Evolutionary conservation across 37 sponge, comb jelly and placozoan species (phyloP).

Genomic region (Lycopodina hypogea): DNA sequence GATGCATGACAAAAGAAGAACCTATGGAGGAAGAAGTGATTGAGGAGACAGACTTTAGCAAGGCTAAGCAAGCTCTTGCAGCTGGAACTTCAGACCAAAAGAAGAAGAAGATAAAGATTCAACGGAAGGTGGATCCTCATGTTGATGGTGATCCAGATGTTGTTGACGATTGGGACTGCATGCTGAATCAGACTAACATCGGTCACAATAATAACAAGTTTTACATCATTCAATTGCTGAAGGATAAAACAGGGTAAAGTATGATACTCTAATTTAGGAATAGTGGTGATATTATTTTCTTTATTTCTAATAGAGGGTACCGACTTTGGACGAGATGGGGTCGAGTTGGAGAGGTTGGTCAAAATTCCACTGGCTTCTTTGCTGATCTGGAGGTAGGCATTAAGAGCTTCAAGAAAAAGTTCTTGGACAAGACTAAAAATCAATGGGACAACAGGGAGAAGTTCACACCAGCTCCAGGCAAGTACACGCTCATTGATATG

Average conservation of each 20-base stretch:
- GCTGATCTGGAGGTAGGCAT: constrained; percentile 14
- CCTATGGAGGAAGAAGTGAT: constrained; percentile 1
- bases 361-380: constrained; percentile 56
- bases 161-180: constrained; percentile 82
- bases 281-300: too few species aligned
- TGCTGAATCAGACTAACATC: constrained; percentile 93
- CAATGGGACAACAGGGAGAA: constrained; percentile 80
- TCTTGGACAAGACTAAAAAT: constrained; percentile 83
- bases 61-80: constrained; percentile 36
- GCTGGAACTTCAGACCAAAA: constrained; percentile 1
- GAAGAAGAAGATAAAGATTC: constrained; percentile 21
- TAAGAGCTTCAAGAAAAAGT: constrained; percentile 81
- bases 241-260: neutral
- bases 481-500: constrained; percentile 91
- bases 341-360: constrained; percentile 74
- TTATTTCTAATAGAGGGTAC: constrained; percentile 2
- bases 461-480: constrained; percentile 69
- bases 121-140: neutral
- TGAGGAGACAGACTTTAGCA: constrained; percentile 63
- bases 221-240: constrained; percentile 81
- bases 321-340: constrained; percentile 44
- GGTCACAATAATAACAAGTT: constrained; percentile 92
- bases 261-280: neutral
- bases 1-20: neutral
- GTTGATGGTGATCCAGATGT: constrained; percentile 16